Evolutionary conservation across 2,797 vertebrate species (phyloP).

Genomic region (Hephaestus fuliginosus): DNA sequence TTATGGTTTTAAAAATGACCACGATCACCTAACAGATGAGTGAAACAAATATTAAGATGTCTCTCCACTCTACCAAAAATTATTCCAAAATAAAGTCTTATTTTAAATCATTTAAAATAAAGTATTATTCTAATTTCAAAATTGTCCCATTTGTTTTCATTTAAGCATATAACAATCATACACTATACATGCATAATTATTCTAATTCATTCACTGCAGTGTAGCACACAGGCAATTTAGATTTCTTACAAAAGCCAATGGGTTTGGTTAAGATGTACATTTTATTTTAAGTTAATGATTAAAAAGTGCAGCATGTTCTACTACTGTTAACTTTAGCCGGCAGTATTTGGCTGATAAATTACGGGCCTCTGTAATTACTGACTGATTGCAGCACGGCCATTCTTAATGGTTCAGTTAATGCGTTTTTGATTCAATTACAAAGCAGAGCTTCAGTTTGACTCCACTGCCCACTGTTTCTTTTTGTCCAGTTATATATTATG

Average conservation of each 20-base stretch:
- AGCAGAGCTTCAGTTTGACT: slow-evolving; percentile 40
- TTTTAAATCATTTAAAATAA: no score
- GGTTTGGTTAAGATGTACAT: slow-evolving; percentile 6
- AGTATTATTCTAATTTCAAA: no score
- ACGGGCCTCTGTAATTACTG: slow-evolving; percentile 37
- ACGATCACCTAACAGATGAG: no score
- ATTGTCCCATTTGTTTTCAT: not conserved
- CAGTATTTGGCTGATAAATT: slow-evolving; percentile 53
- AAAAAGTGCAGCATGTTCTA: slow-evolving; percentile 2
- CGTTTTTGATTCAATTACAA: slow-evolving; percentile 57
- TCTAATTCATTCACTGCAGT: not conserved
- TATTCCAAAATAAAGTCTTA: no score
- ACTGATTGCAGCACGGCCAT: slow-evolving; percentile 39
- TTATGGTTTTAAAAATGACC: no score
- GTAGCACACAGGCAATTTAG: not conserved
- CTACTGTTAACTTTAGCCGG: slow-evolving; percentile 27
- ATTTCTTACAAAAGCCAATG: not conserved
- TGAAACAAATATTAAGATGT: no score
- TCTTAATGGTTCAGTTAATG: slow-evolving; percentile 50
- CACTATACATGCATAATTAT: not conserved
- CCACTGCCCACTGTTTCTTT: slow-evolving; percentile 21
- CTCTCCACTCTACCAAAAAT: no score
- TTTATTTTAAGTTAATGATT: slow-evolving; percentile 1
- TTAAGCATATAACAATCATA: not conserved
- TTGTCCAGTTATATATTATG: slow-evolving; percentile 15